Conservation (phyloP, 2,113 vertebrate species). For the Gorsachius goisagi region DNA sequence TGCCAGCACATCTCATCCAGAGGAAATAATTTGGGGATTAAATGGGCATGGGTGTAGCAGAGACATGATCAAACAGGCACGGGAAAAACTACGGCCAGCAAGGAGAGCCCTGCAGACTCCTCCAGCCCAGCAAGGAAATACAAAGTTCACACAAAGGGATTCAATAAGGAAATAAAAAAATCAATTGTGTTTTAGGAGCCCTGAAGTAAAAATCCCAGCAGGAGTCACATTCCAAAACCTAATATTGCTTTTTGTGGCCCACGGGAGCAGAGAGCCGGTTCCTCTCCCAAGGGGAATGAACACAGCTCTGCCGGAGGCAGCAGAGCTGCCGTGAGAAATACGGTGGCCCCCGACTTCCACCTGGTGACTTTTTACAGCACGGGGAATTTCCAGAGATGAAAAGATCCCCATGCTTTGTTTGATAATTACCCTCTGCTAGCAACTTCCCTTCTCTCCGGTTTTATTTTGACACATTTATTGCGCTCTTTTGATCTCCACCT, state of each 20-base stretch:
- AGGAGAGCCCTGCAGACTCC: neutral
- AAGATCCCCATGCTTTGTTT: neutral
- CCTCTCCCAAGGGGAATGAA: neutral
- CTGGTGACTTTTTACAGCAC: neutral
- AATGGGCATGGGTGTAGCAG: rapidly evolving
- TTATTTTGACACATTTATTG: neutral
- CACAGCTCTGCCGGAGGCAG: neutral
- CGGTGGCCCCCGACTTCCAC: neutral
- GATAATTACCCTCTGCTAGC: neutral
- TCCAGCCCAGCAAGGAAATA: neutral
- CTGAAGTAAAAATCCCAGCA: neutral
- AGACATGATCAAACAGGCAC: neutral
- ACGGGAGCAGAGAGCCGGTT: neutral
- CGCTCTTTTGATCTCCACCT: conserved; percentile 26
- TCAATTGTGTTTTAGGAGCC: neutral
- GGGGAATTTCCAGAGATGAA: conserved; percentile 37
- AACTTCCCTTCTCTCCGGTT: neutral
- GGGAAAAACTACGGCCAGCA: neutral
- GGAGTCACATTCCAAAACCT: neutral
- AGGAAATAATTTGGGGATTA: neutral
- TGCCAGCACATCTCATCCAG: neutral
- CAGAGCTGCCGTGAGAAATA: neutral
- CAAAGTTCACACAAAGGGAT: neutral
- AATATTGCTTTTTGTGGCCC: neutral
- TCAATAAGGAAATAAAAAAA: too few species aligned